A percentile compares a stretch with the other conserved stretches of the same genome.
phyloP scores from a whole-genome alignment of 30 jellyfish, hydroid and myxozoan species.

The Haliclystus octoradiatus region DNA sequence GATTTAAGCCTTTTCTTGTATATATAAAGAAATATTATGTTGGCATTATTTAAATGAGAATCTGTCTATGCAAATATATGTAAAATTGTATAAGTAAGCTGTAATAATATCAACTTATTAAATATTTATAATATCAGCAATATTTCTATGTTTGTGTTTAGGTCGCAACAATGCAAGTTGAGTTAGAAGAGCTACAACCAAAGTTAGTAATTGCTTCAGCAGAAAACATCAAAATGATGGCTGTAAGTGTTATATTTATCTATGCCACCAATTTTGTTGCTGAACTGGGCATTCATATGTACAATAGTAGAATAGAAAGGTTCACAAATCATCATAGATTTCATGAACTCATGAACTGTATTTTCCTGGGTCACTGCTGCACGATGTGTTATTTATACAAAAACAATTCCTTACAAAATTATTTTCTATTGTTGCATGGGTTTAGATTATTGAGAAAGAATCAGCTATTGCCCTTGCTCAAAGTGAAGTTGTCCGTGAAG shows the following conservation, averaged over 20 bases:
- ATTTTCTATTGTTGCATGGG: too few species aligned
- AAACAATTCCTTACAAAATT: too few species aligned
- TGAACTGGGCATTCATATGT: too few species aligned
- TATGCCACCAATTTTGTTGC: too few species aligned
- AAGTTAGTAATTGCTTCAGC: slow-evolving; percentile 94
- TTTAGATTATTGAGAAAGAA: slow-evolving; percentile 95
- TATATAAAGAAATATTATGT: not conserved
- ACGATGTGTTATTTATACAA: too few species aligned
- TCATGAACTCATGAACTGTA: too few species aligned
- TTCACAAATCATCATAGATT: too few species aligned
- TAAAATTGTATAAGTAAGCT: not conserved
- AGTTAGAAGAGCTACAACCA: slow-evolving; percentile 93
- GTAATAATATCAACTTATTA: not conserved
- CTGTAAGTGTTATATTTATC: slow-evolving; percentile 19
- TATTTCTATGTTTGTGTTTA: not conserved
- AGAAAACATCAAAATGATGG: slow-evolving; percentile 91
- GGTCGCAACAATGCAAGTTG: slow-evolving; percentile 99
- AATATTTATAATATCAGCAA: not conserved
- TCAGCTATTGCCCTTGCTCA: slow-evolving; percentile 94
- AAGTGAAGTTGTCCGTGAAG: slow-evolving; percentile 87
- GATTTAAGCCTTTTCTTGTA: not conserved
- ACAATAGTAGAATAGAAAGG: too few species aligned
- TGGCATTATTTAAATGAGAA: not conserved
- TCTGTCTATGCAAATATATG: not conserved
- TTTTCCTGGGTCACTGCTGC: too few species aligned